Base-by-base conservation (phyloP, 2,797 vertebrate genomes). In the Lepilemur ruficaudatus region DNA sequence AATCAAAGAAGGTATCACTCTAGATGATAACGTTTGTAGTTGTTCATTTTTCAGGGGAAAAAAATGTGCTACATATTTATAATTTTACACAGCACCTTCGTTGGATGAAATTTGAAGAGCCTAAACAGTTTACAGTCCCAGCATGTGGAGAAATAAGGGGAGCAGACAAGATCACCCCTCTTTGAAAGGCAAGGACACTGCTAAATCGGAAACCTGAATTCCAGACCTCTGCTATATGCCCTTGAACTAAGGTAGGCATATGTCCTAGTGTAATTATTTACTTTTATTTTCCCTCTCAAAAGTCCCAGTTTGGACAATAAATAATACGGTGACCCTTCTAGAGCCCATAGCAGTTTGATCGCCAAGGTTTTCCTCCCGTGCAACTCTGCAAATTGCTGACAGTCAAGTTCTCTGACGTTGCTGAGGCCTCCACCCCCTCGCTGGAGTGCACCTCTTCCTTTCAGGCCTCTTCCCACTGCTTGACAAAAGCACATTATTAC, bases 391-490 rank as follows among this genome's bases (percentile, higher is more conserved):
- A 93, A 94, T 46, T 72, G 57, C n/a, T 52, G 70, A 88, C 11
- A 48, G 80, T 32, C 79, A 93, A 41, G 80, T 91, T 73, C 73
- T 61, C 35, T 41, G 7, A 15, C 4, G 30, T 67, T 59, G 28
- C 13, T 0, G 22, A 91, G 43, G 15, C 20, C 52, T 35, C 67
- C n/a, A 67, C 0, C 4, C 28, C 13, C 25, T 87, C 0, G 0
- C 61, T 65, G 28, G 61, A 61, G 79, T 55, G 11, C 63, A 86
- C 89, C 82, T 96, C 95, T 97, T 98, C 92, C 90, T 95, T 82
- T 79, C 95, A 95, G 95, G 80, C 96, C 82, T 94, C 30, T 43
- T 87, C 76, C 76, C 93, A 91, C 93, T 96, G 97, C 95, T 84
- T 89, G 59, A 70, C 79, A 96, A 94, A 61, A 48, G 84, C 78